A percentile compares a stretch with the other conserved stretches of the same genome.
phyloP scores from a whole-genome alignment of 2,113 vertebrate species.

The Pluvianellus socialis region DNA sequence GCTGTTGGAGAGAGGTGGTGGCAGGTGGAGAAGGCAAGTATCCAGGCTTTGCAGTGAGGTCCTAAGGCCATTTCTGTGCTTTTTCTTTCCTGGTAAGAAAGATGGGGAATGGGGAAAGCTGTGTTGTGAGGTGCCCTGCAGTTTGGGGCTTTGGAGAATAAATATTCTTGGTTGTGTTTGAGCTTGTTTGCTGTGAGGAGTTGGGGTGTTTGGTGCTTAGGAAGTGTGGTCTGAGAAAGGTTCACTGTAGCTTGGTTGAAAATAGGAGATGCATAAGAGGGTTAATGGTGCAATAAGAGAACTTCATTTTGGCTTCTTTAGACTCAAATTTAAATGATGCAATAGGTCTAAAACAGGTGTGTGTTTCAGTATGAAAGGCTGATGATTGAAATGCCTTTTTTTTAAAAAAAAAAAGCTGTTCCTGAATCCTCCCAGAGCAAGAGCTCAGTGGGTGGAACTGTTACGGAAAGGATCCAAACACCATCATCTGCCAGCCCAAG shows the following conservation, averaged over 20 bases:
- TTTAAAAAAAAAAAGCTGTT: neutral
- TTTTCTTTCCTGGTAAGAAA: neutral
- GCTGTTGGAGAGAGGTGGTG: neutral
- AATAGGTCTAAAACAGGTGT: neutral
- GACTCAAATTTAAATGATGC: neutral
- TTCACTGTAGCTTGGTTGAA: neutral
- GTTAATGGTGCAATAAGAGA: constrained; percentile 24
- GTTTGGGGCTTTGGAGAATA: neutral
- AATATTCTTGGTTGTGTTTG: neutral
- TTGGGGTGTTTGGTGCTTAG: neutral
- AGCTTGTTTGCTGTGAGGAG: neutral
- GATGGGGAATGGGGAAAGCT: neutral
- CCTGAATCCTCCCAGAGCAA: neutral
- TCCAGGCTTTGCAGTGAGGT: neutral
- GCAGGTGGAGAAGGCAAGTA: neutral
- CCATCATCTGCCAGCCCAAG: neutral
- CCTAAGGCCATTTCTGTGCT: neutral
- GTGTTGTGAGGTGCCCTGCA: fast-evolving
- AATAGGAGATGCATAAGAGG: neutral
- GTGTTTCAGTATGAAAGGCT: neutral
- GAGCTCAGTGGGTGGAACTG: neutral
- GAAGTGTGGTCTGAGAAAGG: neutral
- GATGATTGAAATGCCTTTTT: neutral
- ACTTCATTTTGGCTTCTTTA: neutral
- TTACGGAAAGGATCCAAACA: neutral